Evolutionary conservation across 2,888 invertebrate species (phyloP).

Genomic region (Pheosia tremula): DNA sequence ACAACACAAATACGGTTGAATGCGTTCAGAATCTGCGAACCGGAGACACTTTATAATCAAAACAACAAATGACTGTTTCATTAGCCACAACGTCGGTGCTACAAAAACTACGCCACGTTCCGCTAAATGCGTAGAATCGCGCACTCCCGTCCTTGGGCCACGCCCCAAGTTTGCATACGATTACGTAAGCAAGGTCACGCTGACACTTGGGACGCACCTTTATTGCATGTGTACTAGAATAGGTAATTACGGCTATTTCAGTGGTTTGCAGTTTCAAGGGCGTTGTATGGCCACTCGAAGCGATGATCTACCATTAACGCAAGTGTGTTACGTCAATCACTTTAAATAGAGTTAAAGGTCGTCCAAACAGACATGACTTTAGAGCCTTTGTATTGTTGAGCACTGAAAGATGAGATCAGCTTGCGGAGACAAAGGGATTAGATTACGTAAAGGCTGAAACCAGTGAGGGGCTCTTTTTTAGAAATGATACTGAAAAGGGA

Average conservation of each 20-base stretch:
- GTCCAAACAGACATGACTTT: conserved; percentile 29
- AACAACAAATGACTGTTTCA: neutral
- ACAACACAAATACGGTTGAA: neutral
- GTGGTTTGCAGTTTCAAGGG: conserved; percentile 34
- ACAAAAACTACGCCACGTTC: conserved; percentile 25
- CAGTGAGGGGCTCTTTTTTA: too few species aligned
- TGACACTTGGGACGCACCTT: conserved; percentile 63
- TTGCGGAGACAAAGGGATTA: neutral
- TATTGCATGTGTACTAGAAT: conserved; percentile 63
- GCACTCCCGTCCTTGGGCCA: conserved; percentile 58
- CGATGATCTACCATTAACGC: conserved; percentile 28
- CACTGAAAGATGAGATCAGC: conserved; percentile 1
- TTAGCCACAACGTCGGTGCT: conserved; percentile 10
- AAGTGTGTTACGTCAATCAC: conserved; percentile 22
- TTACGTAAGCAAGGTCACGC: conserved; percentile 74
- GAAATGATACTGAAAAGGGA: too few species aligned
- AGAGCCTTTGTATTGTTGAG: conserved; percentile 10
- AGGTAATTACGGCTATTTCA: conserved; percentile 68
- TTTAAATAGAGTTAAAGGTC: conserved; percentile 21
- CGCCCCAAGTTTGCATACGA: conserved; percentile 58
- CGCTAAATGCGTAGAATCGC: conserved; percentile 38
- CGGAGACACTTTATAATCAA: neutral
- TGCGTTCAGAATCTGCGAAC: neutral
- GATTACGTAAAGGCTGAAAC: neutral
- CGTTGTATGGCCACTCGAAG: conserved; percentile 21